Evolutionary conservation across 2,797 vertebrate species (phyloP).

Genomic region (Synanceia verrucosa): DNA sequence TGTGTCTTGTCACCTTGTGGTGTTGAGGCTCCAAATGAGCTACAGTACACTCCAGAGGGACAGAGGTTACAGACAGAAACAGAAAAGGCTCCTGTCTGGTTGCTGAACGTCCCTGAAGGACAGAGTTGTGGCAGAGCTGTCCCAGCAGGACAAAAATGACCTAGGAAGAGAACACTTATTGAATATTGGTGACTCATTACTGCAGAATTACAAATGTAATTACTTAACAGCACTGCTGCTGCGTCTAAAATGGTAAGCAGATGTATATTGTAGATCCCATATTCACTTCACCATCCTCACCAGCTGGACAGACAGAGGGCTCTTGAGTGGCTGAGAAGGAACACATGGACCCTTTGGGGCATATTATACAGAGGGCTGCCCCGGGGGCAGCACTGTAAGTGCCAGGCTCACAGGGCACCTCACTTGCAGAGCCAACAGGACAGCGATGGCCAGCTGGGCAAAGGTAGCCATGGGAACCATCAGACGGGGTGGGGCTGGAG

Average conservation of each 20-base stretch:
- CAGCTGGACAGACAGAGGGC: conserved; percentile 85
- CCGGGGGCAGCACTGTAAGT: conserved; percentile 86
- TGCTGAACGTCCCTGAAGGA: conserved; percentile 85
- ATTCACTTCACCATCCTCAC: conserved; percentile 66
- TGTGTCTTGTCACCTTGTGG: conserved; percentile 84
- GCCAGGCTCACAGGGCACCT: conserved; percentile 89
- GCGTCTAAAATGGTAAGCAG: background rate
- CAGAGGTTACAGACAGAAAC: conserved; percentile 84
- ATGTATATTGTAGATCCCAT: background rate
- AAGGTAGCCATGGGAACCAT: conserved; percentile 84
- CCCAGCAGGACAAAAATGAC: conserved; percentile 86
- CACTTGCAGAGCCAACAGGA: conserved; percentile 81
- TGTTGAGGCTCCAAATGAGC: conserved; percentile 82
- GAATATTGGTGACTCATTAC: background rate
- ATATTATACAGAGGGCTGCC: conserved; percentile 82
- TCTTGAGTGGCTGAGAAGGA: conserved; percentile 76
- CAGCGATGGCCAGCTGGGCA: conserved; percentile 89
- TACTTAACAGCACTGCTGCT: background rate
- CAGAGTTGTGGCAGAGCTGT: conserved; percentile 83
- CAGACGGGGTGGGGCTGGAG: conserved; percentile 80
- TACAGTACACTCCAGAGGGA: conserved; percentile 87
- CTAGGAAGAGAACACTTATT: conserved; percentile 64
- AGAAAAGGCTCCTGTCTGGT: conserved; percentile 79
- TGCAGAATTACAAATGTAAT: background rate
- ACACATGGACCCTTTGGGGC: conserved; percentile 86